A percentile compares a stretch with the other conserved stretches of the same genome.
Evolutionary conservation across 92 coral and sea anemone species (phyloP).

Genomic region (Bergia puertoricense): DNA sequence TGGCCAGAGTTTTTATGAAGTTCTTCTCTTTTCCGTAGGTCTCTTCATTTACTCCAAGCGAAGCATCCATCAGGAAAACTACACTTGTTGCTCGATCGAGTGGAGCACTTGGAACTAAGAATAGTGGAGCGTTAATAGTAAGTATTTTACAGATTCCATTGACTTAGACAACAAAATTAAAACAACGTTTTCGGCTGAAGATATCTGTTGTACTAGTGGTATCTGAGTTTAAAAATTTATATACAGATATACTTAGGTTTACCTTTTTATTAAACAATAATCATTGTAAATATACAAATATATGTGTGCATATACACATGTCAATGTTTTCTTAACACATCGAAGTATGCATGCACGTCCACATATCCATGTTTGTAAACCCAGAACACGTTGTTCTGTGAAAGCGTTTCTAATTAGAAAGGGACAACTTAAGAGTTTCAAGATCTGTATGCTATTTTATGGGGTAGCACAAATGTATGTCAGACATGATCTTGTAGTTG

Average conservation of each 20-base stretch:
- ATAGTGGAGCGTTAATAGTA: not conserved
- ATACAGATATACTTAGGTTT: not conserved
- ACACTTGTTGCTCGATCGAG: conserved; percentile 60
- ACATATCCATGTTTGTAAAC: not conserved
- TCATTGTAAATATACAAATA: not conserved
- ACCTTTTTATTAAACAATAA: not conserved
- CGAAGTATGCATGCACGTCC: no score
- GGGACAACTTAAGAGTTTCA: not conserved
- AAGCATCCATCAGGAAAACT: conserved; percentile 72
- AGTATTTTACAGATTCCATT: not conserved
- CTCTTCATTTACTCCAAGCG: conserved; percentile 45
- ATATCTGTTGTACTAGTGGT: not conserved
- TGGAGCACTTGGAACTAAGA: conserved; percentile 25
- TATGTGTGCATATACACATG: not conserved
- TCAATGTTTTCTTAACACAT: no score
- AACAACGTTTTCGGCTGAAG: not conserved
- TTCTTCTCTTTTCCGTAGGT: conserved; percentile 63
- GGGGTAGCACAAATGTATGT: not conserved
- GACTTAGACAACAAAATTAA: not conserved
- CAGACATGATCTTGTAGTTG: not conserved
- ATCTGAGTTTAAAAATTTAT: not conserved
- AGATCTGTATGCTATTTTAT: no score
- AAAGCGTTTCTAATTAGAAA: not conserved
- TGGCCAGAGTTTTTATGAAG: conserved; percentile 56
- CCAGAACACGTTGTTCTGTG: not conserved